Percentiles rank a stretch among this genome's conserved stretches.
Evolutionary conservation across 2,113 vertebrate genomes (phyloP).

Genomic region (Tyrannus savana): DNA sequence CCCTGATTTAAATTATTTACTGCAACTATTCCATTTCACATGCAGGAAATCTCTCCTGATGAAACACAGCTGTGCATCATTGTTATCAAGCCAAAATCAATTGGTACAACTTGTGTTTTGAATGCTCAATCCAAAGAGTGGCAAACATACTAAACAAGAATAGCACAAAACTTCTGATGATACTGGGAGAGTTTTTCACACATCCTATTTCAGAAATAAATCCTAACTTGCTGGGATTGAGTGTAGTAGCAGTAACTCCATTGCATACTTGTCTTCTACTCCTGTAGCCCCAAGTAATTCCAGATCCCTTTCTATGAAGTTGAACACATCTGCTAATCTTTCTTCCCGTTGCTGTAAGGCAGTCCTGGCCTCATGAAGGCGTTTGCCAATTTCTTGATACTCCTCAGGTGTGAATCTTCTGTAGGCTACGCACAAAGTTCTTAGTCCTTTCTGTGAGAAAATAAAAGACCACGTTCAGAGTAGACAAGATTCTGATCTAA

Average conservation of each 20-base stretch:
- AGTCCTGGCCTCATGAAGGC: conserved; percentile 87
- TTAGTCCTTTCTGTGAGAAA: conserved; percentile 87
- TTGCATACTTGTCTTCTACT: conserved; percentile 94
- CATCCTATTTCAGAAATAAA: neutral
- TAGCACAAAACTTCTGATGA: neutral
- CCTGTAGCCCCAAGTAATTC: conserved; percentile 93
- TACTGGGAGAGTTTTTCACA: neutral
- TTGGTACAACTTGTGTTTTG: neutral
- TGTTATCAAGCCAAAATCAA: neutral
- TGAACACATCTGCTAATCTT: conserved; percentile 84
- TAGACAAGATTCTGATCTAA: neutral
- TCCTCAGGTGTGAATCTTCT: conserved; percentile 87
- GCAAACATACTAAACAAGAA: neutral
- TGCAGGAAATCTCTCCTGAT: neutral
- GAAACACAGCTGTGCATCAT: neutral
- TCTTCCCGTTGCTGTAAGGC: conserved; percentile 94
- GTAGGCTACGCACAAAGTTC: conserved; percentile 93
- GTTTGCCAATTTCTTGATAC: conserved; percentile 84
- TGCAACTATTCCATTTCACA: neutral
- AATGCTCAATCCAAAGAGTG: neutral
- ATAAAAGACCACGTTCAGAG: neutral
- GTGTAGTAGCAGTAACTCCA: neutral
- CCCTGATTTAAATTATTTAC: neutral
- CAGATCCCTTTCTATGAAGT: conserved; percentile 89
- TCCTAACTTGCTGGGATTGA: neutral